Evolutionary conservation across 2,113 vertebrate genomes (phyloP).

Genomic region (Ploceus nigricollis): DNA sequence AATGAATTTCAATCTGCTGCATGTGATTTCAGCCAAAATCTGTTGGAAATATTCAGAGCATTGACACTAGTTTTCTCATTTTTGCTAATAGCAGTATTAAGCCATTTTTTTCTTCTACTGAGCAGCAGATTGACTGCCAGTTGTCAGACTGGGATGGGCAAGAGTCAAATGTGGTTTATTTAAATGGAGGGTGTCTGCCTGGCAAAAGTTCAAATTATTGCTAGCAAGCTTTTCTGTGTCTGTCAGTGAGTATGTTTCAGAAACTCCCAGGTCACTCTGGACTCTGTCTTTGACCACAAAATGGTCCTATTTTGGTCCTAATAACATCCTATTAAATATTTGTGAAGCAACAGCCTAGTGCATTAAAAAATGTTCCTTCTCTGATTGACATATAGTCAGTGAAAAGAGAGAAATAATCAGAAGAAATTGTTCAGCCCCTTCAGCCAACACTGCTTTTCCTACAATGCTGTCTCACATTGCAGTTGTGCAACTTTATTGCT

Average conservation of each 20-base stretch:
- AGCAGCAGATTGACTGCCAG: background rate
- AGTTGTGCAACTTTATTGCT: background rate
- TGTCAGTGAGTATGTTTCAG: background rate
- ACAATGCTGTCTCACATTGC: background rate
- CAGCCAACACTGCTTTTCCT: background rate
- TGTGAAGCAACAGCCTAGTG: background rate
- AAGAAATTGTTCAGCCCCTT: background rate
- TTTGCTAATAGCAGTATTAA: background rate
- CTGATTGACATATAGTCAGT: background rate
- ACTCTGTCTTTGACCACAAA: background rate
- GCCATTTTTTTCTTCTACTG: background rate
- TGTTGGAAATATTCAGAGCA: background rate
- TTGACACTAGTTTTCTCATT: background rate
- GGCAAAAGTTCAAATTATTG: background rate
- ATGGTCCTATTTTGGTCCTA: no score
- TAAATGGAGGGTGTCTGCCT: background rate
- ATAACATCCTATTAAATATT: background rate
- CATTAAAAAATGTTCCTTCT: background rate
- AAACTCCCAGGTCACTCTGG: background rate
- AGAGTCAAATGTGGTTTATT: background rate
- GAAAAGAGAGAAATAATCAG: background rate
- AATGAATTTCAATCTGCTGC: background rate
- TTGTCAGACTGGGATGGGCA: background rate
- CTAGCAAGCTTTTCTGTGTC: background rate
- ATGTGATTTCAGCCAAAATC: background rate